Evolutionary conservation across 2,888 invertebrate genomes (phyloP).

Genomic region (Sepiola atlantica): DNA sequence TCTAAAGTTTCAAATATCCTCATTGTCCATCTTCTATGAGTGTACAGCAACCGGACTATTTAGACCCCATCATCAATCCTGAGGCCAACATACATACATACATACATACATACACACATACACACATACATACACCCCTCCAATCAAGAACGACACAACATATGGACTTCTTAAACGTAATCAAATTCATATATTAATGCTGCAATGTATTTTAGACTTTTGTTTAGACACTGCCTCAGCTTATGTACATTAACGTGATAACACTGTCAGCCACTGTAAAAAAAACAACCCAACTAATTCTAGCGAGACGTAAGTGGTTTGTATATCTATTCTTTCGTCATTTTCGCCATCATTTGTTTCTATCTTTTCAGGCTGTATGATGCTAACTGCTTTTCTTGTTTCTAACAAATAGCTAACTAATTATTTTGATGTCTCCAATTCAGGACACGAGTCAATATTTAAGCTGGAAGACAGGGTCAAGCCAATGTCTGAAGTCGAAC

Average conservation of each 20-base stretch:
- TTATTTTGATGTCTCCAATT: conserved; percentile 39
- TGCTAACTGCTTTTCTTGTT: conserved; percentile 15
- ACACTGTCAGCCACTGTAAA: not conserved
- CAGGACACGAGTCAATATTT: conserved; percentile 44
- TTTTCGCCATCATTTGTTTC: not conserved
- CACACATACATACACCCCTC: too few species aligned
- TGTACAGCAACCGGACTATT: too few species aligned
- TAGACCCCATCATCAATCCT: too few species aligned
- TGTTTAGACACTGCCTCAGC: not conserved
- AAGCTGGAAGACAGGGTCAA: conserved; percentile 46
- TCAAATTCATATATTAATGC: not conserved
- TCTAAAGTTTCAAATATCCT: too few species aligned
- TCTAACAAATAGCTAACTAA: conserved; percentile 34
- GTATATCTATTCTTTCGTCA: not conserved
- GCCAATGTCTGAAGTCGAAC: conserved; percentile 46
- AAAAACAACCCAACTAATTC: not conserved
- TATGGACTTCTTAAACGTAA: not conserved
- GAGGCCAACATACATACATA: too few species aligned
- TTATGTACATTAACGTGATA: not conserved
- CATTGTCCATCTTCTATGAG: too few species aligned
- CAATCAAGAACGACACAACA: not conserved
- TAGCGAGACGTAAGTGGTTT: not conserved
- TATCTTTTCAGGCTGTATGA: conserved; percentile 3
- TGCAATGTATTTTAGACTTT: not conserved
- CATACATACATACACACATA: too few species aligned